A percentile compares a stretch with the other conserved stretches of the same genome.
These are phyloP conservation scores for Protobothrops mucrosquamatus DNA, from an alignment of 2,113 vertebrate species.

Conservation along the genomic window DNA sequence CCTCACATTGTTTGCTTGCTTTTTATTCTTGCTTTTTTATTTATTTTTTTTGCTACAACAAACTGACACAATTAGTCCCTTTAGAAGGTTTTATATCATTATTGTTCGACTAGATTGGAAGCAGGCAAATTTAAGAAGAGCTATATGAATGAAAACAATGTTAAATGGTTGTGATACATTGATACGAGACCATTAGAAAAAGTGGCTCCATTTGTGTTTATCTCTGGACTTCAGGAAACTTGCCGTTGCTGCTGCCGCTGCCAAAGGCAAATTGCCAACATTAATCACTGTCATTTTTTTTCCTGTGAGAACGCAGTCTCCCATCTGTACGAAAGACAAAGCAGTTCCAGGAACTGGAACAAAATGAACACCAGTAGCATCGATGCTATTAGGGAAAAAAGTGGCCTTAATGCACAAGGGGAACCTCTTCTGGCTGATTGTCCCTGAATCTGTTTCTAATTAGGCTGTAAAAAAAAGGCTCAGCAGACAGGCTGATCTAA, in stretches of 20 bases:
- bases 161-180: not conserved
- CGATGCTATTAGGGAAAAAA: conserved; percentile 8
- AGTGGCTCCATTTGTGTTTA: not conserved
- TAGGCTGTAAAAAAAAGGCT: not conserved
- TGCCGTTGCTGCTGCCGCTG: not conserved
- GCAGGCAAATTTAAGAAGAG: not conserved
- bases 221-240: not conserved
- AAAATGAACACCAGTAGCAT: conserved; percentile 21
- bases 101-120: not conserved
- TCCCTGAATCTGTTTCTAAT: conserved; percentile 35
- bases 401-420: not conserved
- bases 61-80: not conserved
- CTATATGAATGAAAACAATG: not conserved
- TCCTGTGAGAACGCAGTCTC: conserved; percentile 21
- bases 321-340: not conserved
- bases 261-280: not conserved
- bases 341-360: conserved; percentile 46
- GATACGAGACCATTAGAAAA: not conserved
- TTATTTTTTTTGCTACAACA: not conserved
- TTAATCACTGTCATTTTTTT: conserved; percentile 18
- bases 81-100: not conserved
- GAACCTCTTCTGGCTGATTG: not conserved
- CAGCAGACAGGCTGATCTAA: conserved; percentile 32
- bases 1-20: not conserved
- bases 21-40: not conserved